Conservation (phyloP, 2,797 vertebrate species). For the Apodemus agrarius region DNA sequence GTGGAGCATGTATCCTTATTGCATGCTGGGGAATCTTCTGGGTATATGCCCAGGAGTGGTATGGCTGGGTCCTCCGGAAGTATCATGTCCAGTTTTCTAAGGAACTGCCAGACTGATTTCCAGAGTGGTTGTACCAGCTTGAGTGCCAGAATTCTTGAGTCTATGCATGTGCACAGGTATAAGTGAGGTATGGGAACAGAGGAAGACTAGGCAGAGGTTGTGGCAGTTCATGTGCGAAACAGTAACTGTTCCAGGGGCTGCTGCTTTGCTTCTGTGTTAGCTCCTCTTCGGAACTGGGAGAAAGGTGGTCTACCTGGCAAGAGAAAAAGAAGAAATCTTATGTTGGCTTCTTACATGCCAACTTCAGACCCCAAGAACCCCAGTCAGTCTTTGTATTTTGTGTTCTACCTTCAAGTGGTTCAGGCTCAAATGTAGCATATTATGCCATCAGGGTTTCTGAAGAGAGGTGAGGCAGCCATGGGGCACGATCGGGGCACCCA, state of each 20-base stretch:
- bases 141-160: neutral
- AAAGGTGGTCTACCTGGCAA: neutral
- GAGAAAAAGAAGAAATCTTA: neutral
- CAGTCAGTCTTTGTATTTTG: neutral
- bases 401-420: neutral
- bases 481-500: too few species aligned
- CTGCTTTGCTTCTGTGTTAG: neutral
- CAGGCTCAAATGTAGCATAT: neutral
- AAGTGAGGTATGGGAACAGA: neutral
- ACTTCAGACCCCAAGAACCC: neutral
- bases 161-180: neutral
- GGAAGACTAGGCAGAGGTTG: neutral
- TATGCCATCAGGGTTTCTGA: neutral
- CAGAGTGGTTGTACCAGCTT: too few species aligned
- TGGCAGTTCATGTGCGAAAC: neutral
- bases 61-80: too few species aligned
- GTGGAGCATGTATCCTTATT: too few species aligned
- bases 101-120: too few species aligned
- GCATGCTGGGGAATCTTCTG: too few species aligned
- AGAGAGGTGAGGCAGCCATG: neutral
- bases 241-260: neutral
- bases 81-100: too few species aligned
- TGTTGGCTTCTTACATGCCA: conserved; percentile 13
- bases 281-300: neutral
- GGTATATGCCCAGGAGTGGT: too few species aligned